These are phyloP conservation scores for Sycophaga agraensis DNA, from an alignment of 1,140 invertebrate genomes.

Conservation along the genomic window DNA sequence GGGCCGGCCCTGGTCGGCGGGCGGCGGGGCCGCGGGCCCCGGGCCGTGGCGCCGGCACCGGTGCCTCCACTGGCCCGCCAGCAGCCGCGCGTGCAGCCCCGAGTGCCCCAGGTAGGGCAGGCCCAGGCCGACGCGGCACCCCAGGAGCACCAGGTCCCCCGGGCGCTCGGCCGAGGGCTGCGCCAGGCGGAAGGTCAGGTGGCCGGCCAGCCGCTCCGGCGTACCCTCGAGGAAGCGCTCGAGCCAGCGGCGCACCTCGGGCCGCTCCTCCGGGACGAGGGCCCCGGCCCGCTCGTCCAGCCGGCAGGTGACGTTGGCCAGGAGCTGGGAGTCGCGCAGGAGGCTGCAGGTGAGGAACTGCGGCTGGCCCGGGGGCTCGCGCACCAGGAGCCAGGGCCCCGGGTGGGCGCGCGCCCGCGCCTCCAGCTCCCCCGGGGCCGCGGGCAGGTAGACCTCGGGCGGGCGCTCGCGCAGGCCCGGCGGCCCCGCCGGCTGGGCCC, in stretches of 20 bases:
- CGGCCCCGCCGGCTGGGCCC: constrained; percentile 72
- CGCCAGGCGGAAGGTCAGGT: constrained; percentile 74
- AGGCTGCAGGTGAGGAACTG: constrained; percentile 79
- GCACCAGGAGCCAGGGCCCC: constrained; percentile 75
- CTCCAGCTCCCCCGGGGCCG: constrained; percentile 58
- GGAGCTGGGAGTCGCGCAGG: constrained; percentile 70
- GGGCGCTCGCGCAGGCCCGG: constrained; percentile 68
- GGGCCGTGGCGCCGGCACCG: constrained; percentile 53
- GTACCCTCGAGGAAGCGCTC: constrained; percentile 68
- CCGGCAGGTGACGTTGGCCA: constrained; percentile 77
- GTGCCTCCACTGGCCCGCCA: constrained; percentile 42
- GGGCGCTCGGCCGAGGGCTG: constrained; percentile 55
- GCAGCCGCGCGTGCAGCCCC: constrained; percentile 63
- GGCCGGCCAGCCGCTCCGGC: constrained; percentile 63
- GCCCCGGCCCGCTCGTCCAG: constrained; percentile 66
- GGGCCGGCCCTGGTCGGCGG: not conserved
- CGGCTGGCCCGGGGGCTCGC: constrained; percentile 67
- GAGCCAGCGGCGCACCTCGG: constrained; percentile 71
- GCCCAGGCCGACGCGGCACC: constrained; percentile 73
- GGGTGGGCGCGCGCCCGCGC: constrained; percentile 48
- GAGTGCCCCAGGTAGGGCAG: constrained; percentile 77
- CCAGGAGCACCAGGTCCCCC: constrained; percentile 58
- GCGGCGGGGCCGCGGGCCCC: not conserved
- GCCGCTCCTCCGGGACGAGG: constrained; percentile 67
- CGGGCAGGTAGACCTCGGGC: constrained; percentile 66